These are phyloP conservation scores for Tupaia chinensis DNA, from an alignment of 2,113 vertebrate species.

Conservation along the genomic window DNA sequence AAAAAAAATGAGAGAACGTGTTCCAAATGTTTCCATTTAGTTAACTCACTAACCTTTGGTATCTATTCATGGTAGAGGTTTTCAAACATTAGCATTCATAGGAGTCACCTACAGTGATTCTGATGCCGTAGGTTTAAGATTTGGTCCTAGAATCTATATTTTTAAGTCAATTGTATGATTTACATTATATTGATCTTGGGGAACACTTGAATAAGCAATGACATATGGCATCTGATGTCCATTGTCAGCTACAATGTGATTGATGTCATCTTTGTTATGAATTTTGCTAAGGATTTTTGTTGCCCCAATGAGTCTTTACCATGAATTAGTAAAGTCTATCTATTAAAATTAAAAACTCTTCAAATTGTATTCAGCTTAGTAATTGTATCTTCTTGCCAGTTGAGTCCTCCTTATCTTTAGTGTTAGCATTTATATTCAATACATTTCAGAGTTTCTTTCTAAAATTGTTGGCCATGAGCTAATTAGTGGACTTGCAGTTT, in stretches of 20 bases:
- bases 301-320: background rate
- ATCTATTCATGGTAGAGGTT: background rate
- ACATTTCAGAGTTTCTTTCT: background rate
- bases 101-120: background rate
- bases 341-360: background rate
- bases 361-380: background rate
- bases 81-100: background rate
- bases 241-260: background rate
- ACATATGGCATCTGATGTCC: background rate
- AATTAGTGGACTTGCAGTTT: background rate
- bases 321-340: background rate
- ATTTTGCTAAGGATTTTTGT: background rate
- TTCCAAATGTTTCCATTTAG: background rate
- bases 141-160: background rate
- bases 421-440: background rate
- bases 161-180: background rate
- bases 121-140: background rate
- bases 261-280: background rate
- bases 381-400: background rate
- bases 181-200: background rate
- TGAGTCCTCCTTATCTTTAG: background rate
- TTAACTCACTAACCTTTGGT: background rate
- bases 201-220: background rate
- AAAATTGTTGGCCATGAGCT: background rate
- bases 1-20: background rate